A percentile compares a stretch with the other conserved stretches of the same genome.
phyloP scores from a whole-genome alignment of 1,140 invertebrate species.

The Aricia agestis region DNA sequence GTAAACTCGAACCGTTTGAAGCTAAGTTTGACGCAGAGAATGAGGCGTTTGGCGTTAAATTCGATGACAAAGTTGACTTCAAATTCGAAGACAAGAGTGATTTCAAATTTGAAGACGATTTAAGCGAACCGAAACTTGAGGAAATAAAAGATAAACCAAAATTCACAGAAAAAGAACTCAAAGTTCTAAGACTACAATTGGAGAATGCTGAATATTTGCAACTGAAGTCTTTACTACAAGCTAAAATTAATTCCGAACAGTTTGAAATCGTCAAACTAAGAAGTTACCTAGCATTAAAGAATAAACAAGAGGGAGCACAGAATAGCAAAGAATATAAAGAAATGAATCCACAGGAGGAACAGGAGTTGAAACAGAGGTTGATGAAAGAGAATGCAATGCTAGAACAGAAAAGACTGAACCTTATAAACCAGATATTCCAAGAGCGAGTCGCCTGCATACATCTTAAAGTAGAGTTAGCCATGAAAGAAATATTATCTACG shows the following conservation, averaged over 20 bases:
- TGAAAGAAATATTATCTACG: constrained; percentile 76
- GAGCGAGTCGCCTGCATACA: constrained; percentile 82
- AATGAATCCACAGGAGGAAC: constrained; percentile 61
- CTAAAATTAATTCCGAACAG: constrained; percentile 80
- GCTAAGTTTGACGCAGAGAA: neutral
- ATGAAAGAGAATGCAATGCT: constrained; percentile 81
- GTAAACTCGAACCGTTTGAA: neutral
- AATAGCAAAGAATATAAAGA: constrained; percentile 73
- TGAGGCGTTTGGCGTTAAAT: neutral
- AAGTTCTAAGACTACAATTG: constrained; percentile 78
- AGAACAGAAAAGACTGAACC: constrained; percentile 81
- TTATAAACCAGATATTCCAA: constrained; percentile 80
- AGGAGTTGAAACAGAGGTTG: constrained; percentile 73
- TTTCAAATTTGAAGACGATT: neutral
- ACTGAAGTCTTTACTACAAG: constrained; percentile 79
- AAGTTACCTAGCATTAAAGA: constrained; percentile 73
- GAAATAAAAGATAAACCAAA: constrained; percentile 64
- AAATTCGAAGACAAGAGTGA: neutral
- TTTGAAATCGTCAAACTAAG: constrained; percentile 81
- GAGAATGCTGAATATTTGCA: constrained; percentile 82
- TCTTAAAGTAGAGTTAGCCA: constrained; percentile 80
- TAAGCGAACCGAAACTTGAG: neutral
- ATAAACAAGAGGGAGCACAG: constrained; percentile 64
- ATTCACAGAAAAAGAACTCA: constrained; percentile 75
- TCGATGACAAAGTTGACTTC: neutral